Base-by-base conservation (phyloP, 1,140 invertebrate genomes). In the Bombus vancouverensis region DNA sequence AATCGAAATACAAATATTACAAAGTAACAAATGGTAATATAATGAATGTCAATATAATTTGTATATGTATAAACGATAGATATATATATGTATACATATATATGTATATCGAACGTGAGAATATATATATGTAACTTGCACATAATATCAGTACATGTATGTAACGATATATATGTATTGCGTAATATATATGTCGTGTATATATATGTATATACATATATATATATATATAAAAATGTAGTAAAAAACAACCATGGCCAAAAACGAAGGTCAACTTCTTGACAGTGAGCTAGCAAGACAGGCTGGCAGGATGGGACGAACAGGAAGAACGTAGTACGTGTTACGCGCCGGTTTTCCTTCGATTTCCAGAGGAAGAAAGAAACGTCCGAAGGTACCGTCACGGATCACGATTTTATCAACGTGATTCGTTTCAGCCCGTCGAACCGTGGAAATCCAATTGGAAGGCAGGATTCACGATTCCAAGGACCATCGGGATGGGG, bases 231-330 rank as follows among this genome's bases (percentile, higher is more conserved):
- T 93, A 95, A 95, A 93, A 95, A 90, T 90, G 89, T 90, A 90
- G 87, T 93, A 96, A 95, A 94, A 95, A 95, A 97, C 96, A 97
- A 97, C 96, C 96, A 97, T 97, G 96, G 97, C 97, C 97, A 97
- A 97, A 97, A 97, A 97, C 97, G 97, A 97, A 97, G 97, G 97
- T 98, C 97, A 98, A 98, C 97, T 98, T 97, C 97, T 97, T 97
- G 97, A 97, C 96, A 97, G 97, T 97, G 94, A 95, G 93, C 94
- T 94, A 94, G 93, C 93, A 95, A 95, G 93, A 94, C 93, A 93
- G 92, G 92, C 92, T 92, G 92, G 92, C 92, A 91, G 92, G 93
- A 92, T 90, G 88, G 93, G 88, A 90, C 53, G 34, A 81, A 85
- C 57, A 72, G 84, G 78, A 81, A 15, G 34, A 13, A 34, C 53